Evolutionary conservation across 2,113 vertebrate species (phyloP), one percentile per base, ranked within the genome.

Genomic region (Thalassoma bifasciatum): DNA sequence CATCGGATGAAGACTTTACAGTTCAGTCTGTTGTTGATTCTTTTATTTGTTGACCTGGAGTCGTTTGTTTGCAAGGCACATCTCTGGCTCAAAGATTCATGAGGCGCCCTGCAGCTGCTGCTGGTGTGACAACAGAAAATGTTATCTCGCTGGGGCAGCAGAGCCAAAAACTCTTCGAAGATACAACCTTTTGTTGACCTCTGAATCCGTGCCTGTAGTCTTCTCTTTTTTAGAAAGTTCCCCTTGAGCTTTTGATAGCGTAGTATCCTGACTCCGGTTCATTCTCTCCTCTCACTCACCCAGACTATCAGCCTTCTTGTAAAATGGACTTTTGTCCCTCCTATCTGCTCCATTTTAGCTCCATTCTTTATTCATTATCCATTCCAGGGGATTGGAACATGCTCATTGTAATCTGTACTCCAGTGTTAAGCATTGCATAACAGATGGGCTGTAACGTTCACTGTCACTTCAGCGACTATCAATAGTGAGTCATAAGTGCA

Each of bases 391-490:
- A 85, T 81, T 79, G 83, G 76, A 79, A 83, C 82, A 59, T 17
- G 66, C 78, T 86, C 84, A 86, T 82, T 80, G 79, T 83, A 84
- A 89, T 90, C 85, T 83, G 75, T 70, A 65, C 77, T 76, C 60
- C 53, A 50, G 62, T 61, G 66, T 68, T 67, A 72, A 72, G 82
- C 51, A 77, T 79, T 61, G 70, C 46, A 7, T 89, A 82, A 81
- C 87, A 92, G 88, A 90, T 89, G 88, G 88, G 69, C 81, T 70
- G 54, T 77, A 87, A 87, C 79, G 78, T 87, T 83, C 79, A 73
- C 75, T 78, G 83, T 81, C 79, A 82, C 85, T 75, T 83, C 56
- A 72, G 78, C 49, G 54, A 50, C 82, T 77, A 82, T 82, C 88
- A 84, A 72, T 82, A 81, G 88, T 83, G 82, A 75, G 74, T 83